Percentiles rank a stretch among this genome's conserved stretches.
Conservation (phyloP, 2,888 invertebrate species). For the Orchesella flavescens region DNA sequence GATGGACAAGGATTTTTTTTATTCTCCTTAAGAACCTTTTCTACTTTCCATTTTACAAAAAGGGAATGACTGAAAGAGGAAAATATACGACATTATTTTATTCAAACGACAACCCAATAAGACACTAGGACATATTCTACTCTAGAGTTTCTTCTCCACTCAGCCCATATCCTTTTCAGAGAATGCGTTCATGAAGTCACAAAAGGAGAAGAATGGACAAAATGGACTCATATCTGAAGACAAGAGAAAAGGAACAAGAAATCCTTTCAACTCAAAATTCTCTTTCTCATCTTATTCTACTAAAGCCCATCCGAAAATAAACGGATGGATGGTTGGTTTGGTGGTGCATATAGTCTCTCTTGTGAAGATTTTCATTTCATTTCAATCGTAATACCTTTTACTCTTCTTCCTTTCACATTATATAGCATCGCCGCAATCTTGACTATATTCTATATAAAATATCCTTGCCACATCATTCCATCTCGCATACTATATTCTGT, state of each 20-base stretch:
- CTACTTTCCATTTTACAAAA: conserved; percentile 21
- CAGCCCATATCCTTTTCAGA: background rate
- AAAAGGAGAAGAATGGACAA: conserved; percentile 7
- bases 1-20: too few species aligned
- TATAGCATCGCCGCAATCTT: too few species aligned
- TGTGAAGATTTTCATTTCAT: conserved; percentile 15
- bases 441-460: background rate
- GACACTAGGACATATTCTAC: conserved; percentile 3
- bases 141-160: background rate
- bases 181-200: conserved; percentile 1
- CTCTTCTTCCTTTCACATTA: background rate
- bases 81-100: conserved; percentile 26
- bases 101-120: conserved; percentile 12
- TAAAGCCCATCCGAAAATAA: background rate
- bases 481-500: too few species aligned
- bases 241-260: background rate
- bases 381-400: conserved; percentile 9
- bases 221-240: background rate
- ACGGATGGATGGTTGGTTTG: background rate
- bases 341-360: background rate
- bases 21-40: too few species aligned
- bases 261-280: background rate
- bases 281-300: background rate
- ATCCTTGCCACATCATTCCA: too few species aligned
- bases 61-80: background rate